Evolutionary conservation across 2,888 invertebrate genomes (phyloP).

Genomic region (Ceraclea dissimilis): DNA sequence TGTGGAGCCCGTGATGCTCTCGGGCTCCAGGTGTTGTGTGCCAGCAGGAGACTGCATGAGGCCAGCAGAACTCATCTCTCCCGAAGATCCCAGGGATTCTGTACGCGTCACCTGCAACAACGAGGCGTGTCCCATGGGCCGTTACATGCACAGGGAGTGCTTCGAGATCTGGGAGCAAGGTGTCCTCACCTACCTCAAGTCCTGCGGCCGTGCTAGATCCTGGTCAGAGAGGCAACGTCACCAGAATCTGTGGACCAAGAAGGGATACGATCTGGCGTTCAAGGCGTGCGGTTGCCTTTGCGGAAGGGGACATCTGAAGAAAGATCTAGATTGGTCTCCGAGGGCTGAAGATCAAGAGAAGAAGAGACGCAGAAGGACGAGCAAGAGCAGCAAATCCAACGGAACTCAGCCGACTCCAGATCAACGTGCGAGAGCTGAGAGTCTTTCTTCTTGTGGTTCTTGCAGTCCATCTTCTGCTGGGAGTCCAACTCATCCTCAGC

Average conservation of each 20-base stretch:
- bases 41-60: constrained; percentile 76
- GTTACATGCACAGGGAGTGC: constrained; percentile 94
- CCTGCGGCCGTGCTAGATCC: constrained; percentile 83
- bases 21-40: constrained; percentile 64
- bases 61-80: constrained; percentile 50
- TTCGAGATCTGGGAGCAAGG: constrained; percentile 91
- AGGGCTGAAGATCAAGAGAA: constrained; percentile 44
- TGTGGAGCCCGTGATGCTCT: constrained; percentile 28
- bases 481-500: constrained; percentile 59
- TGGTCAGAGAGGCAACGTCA: constrained; percentile 93
- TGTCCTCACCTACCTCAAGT: constrained; percentile 80
- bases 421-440: constrained; percentile 62
- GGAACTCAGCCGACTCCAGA: constrained; percentile 32
- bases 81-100: constrained; percentile 63
- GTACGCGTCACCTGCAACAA: constrained; percentile 92
- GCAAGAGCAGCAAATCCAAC: constrained; percentile 3
- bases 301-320: constrained; percentile 85
- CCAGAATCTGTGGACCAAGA: constrained; percentile 96
- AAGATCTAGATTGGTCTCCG: constrained; percentile 85
- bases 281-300: constrained; percentile 94
- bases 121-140: constrained; percentile 79
- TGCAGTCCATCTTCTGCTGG: constrained; percentile 76
- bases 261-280: constrained; percentile 92
- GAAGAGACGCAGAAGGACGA: constrained; percentile 36
- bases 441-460: constrained; percentile 71